Evolutionary conservation across 1,140 invertebrate species (phyloP).

Genomic region (Calephelis virginiensis): DNA sequence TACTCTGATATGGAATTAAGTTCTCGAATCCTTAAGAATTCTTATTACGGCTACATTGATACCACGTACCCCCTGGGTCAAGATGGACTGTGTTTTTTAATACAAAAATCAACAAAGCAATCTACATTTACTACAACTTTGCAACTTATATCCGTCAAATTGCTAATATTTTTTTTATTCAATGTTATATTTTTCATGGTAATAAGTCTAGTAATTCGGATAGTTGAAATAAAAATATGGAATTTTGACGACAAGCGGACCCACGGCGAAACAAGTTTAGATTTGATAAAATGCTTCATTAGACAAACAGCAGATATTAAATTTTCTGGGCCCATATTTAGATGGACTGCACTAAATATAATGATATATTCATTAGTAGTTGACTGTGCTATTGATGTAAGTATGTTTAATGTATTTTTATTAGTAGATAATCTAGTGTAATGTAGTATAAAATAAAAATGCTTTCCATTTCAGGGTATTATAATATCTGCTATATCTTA

Average conservation of each 20-base stretch:
- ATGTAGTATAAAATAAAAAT: conserved; percentile 6
- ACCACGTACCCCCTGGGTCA: conserved; percentile 60
- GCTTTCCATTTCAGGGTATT: conserved; percentile 55
- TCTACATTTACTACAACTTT: conserved; percentile 58
- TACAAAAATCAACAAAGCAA: conserved; percentile 57
- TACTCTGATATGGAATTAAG: conserved; percentile 65
- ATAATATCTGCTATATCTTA: conserved; percentile 67
- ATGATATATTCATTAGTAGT: conserved; percentile 65
- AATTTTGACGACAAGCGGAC: conserved; percentile 41
- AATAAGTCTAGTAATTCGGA: conserved; percentile 42
- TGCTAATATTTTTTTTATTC: conserved; percentile 52
- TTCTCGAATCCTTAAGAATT: conserved; percentile 61
- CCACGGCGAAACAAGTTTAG: conserved; percentile 42
- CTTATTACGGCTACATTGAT: conserved; percentile 67
- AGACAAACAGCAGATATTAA: conserved; percentile 61
- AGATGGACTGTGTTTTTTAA: conserved; percentile 63
- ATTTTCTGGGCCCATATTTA: conserved; percentile 55
- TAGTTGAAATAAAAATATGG: conserved; percentile 45
- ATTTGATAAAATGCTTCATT: conserved; percentile 64
- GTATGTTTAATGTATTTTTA: conserved; percentile 31
- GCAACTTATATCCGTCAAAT: conserved; percentile 53
- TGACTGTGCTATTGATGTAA: conserved; percentile 67
- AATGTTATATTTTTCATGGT: conserved; percentile 49
- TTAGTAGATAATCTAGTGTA: neutral
- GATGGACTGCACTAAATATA: conserved; percentile 48